phyloP scores from a whole-genome alignment of 2,797 vertebrate genomes.

The Aselliscus stoliczkanus region DNA sequence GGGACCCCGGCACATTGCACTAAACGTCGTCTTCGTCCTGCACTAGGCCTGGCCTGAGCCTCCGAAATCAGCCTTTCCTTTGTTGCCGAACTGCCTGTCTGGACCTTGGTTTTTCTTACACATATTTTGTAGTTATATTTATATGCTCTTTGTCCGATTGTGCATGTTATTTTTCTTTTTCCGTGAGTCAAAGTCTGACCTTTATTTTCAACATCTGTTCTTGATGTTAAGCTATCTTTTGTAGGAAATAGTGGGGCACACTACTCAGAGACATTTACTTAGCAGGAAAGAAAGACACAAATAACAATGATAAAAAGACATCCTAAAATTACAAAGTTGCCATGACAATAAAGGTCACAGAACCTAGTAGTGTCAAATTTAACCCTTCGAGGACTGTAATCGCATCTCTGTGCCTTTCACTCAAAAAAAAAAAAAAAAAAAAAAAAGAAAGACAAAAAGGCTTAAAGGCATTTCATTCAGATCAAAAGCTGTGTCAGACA shows the following conservation, averaged over 20 bases:
- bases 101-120: slow-evolving; percentile 90
- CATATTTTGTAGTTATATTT: slow-evolving; percentile 94
- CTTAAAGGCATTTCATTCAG: slow-evolving; percentile 83
- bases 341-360: slow-evolving; percentile 87
- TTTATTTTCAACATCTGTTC: slow-evolving; percentile 95
- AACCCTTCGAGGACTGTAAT: slow-evolving; percentile 93
- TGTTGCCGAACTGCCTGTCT: slow-evolving; percentile 91
- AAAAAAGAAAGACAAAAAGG: slow-evolving; percentile 62
- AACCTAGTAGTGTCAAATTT: slow-evolving; percentile 84
- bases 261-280: slow-evolving; percentile 86
- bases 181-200: slow-evolving; percentile 96
- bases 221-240: slow-evolving; percentile 88
- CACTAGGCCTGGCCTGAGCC: slow-evolving; percentile 98
- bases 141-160: slow-evolving; percentile 96
- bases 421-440: slow-evolving; percentile 67
- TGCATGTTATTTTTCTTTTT: slow-evolving; percentile 92
- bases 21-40: slow-evolving; percentile 90
- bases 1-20: slow-evolving; percentile 89
- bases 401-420: slow-evolving; percentile 92
- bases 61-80: slow-evolving; percentile 91
- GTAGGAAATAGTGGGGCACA: slow-evolving; percentile 86
- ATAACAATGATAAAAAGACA: slow-evolving; percentile 84
- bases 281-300: slow-evolving; percentile 86
- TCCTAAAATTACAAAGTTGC: slow-evolving; percentile 86
- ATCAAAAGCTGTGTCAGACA: slow-evolving; percentile 81